Base-by-base conservation (phyloP, 2,113 vertebrate species). In the Tenrec ecaudatus region DNA sequence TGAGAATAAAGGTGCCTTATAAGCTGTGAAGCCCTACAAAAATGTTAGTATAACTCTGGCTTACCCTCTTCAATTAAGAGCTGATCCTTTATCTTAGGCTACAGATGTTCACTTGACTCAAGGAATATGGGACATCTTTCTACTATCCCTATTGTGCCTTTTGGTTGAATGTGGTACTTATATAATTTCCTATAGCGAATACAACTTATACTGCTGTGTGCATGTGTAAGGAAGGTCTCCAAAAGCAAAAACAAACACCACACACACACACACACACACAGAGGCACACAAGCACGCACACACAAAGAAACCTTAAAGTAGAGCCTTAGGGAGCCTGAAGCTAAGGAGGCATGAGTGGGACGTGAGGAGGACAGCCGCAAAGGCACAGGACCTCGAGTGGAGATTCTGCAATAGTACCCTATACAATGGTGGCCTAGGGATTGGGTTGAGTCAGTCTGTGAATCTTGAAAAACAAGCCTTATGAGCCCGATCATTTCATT, bases 11-110 rank as follows among this genome's bases (percentile, higher is more conserved):
- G 68, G 25, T 58, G 62, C 33, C 82, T 92, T 78, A 82, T 58
- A 68, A 95, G 81, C 43, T 73, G 76, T 25, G 11, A 93, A 89
- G 75, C 62, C 36, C 10, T 78, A 82, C 15, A 89, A 92, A 86
- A 77, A 83, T 68, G 22, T 82, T 75, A 85, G 38, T 38, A 27
- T 79, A 38, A 69, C 76, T 53, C 47, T 69, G 77, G 76, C 58
- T 92, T 76, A 81, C 15, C 64, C 33, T 82, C 62, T 75, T 78
- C 47, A 40, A 81, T 94, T 62, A 86, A 86, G 20, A 60, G 53
- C 0, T 91, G 78, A 91, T 60, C 7, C 29, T n/a, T 57, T 10
- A 17, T 31, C 36, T 81, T 3, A 82, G 11, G 9, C 66, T 71
- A 9, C 20, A 79, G 16, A 43, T 82, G 60, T 27, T 73, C 40